Evolutionary conservation across 2,888 invertebrate genomes (phyloP).

Genomic region (Ornithoptera alexandrae): DNA sequence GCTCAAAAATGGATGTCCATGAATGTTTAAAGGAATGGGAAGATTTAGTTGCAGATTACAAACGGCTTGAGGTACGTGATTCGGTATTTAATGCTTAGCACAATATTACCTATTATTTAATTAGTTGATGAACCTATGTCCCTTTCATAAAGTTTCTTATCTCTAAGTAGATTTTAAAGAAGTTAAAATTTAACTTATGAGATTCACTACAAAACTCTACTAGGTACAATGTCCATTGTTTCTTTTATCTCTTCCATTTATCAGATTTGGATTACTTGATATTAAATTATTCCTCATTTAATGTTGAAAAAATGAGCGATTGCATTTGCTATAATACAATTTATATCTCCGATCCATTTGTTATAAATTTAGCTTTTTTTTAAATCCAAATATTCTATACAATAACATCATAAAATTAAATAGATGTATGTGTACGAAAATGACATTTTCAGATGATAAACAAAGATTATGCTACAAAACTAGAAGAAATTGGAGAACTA

Average conservation of each 20-base stretch:
- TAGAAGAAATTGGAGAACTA: conserved; percentile 90
- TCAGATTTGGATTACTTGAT: conserved; percentile 3
- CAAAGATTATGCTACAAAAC: conserved; percentile 89
- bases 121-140: conserved; percentile 14
- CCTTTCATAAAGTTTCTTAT: conserved; percentile 10
- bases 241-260: background rate
- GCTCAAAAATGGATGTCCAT: conserved; percentile 77
- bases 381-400: background rate
- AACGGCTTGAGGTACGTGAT: conserved; percentile 86
- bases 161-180: background rate
- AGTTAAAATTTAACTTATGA: background rate
- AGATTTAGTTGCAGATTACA: conserved; percentile 88
- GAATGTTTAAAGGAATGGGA: conserved; percentile 88
- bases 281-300: background rate
- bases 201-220: background rate
- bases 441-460: conserved; percentile 82
- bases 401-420: background rate
- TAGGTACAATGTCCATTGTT: background rate
- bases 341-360: background rate
- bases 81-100: conserved; percentile 8
- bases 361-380: background rate
- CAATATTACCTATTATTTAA: conserved; percentile 31
- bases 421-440: background rate
- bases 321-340: background rate
- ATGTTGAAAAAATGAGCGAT: background rate